Evolutionary conservation across 2,113 vertebrate genomes (phyloP).

Genomic region (Morone saxatilis): DNA sequence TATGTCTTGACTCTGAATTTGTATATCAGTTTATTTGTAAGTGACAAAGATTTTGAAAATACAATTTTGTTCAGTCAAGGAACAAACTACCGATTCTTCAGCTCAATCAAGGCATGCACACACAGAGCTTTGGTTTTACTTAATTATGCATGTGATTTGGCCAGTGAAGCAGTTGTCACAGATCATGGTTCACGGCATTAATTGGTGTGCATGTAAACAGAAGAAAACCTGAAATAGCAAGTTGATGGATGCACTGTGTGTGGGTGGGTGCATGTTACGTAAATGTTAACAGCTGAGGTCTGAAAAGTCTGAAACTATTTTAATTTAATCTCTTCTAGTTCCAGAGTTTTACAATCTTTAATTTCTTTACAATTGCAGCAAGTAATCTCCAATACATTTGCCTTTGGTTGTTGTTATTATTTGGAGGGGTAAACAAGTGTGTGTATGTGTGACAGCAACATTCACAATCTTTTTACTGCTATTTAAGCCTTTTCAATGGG

Average conservation of each 20-base stretch:
- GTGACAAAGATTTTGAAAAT: neutral
- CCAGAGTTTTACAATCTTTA: neutral
- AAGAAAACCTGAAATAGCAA: slow-evolving; percentile 18
- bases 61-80: neutral
- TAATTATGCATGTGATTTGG: neutral
- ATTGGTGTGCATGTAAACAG: neutral
- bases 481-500: slow-evolving; percentile 44
- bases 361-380: neutral
- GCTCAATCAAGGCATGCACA: neutral
- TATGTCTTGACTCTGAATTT: neutral
- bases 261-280: slow-evolving; percentile 31
- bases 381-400: neutral
- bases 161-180: neutral
- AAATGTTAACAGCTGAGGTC: slow-evolving; percentile 19
- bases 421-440: neutral
- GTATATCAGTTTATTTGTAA: neutral
- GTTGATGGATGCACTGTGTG: slow-evolving; percentile 11
- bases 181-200: slow-evolving; percentile 26
- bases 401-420: too few species aligned
- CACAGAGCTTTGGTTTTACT: neutral
- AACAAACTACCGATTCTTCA: neutral
- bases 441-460: neutral
- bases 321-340: neutral
- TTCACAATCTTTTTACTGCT: slow-evolving; percentile 30
- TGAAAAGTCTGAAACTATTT: slow-evolving; percentile 17